phyloP scores from a whole-genome alignment of 64 coral and sea anemone genomes.

The Dendrophyllia cribrosa region DNA sequence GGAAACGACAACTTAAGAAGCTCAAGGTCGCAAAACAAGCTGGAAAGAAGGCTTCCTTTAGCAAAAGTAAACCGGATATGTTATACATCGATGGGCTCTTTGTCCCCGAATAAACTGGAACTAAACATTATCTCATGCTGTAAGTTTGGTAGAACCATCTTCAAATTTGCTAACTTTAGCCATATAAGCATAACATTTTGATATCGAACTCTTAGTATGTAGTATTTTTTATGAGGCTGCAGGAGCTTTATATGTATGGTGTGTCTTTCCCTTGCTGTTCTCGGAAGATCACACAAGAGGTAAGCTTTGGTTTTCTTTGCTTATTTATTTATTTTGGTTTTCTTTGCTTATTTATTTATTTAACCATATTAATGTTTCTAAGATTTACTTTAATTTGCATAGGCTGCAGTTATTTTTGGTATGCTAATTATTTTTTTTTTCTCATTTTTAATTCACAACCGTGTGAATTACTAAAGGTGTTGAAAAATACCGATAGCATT shows the following conservation, averaged over 20 bases:
- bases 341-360: no score
- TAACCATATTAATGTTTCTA: background rate
- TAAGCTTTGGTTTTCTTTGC: background rate
- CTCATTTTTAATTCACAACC: background rate
- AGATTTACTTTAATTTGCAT: constrained; percentile 15
- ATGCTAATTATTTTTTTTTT: constrained; percentile 22
- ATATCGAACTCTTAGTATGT: background rate
- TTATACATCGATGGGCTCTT: background rate
- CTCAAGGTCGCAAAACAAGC: constrained; percentile 28
- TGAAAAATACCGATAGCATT: background rate
- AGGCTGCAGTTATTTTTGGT: constrained; percentile 9
- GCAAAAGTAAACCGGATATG: background rate
- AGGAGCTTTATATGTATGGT: background rate
- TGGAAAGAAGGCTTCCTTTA: constrained; percentile 1
- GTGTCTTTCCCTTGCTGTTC: background rate
- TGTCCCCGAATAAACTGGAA: constrained; percentile 28
- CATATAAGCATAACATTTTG: constrained; percentile 5
- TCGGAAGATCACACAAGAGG: background rate
- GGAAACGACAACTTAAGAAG: constrained; percentile 38
- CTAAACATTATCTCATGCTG: constrained; percentile 10
- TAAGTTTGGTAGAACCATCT: constrained; percentile 31
- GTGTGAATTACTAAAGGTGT: background rate
- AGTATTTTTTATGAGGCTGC: background rate
- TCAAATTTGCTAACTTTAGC: background rate
- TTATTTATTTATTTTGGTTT: no score